Percentiles rank a stretch among this genome's conserved stretches.
Conservation (phyloP, 2,888 invertebrate genomes). For the Callinectes sapidus region DNA sequence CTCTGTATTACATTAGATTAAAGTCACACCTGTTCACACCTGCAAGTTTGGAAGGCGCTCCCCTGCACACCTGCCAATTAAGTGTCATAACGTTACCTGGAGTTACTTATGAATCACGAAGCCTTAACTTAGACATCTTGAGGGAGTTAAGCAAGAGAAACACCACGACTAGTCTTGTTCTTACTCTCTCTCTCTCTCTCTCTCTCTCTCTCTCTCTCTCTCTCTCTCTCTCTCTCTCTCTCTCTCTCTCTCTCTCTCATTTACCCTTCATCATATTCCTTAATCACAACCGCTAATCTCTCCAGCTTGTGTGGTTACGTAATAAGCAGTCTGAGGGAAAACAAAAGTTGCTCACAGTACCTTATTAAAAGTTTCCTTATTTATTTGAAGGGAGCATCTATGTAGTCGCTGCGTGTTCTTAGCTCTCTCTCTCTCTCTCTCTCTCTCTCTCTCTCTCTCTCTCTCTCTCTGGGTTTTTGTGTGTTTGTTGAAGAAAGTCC, state of each 20-base stretch:
- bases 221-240: background rate
- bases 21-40: background rate
- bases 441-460: background rate
- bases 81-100: background rate
- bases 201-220: background rate
- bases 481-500: background rate
- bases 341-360: background rate
- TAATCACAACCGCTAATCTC: slow-evolving; percentile 21
- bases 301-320: background rate
- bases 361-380: slow-evolving; percentile 51
- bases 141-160: background rate
- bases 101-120: background rate
- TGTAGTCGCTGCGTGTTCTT: background rate
- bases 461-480: background rate
- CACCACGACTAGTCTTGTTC: background rate
- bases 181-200: background rate
- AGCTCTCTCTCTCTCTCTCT: background rate
- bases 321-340: background rate
- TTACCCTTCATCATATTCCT: background rate
- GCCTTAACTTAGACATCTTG: background rate
- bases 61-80: background rate
- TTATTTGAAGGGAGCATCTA: slow-evolving; percentile 19
- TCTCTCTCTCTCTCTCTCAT: background rate
- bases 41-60: background rate
- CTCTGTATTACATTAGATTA: too few relatives aligned